These are phyloP conservation scores for Proteles cristata DNA, from an alignment of 2,113 vertebrate species.

Conservation along the genomic window DNA sequence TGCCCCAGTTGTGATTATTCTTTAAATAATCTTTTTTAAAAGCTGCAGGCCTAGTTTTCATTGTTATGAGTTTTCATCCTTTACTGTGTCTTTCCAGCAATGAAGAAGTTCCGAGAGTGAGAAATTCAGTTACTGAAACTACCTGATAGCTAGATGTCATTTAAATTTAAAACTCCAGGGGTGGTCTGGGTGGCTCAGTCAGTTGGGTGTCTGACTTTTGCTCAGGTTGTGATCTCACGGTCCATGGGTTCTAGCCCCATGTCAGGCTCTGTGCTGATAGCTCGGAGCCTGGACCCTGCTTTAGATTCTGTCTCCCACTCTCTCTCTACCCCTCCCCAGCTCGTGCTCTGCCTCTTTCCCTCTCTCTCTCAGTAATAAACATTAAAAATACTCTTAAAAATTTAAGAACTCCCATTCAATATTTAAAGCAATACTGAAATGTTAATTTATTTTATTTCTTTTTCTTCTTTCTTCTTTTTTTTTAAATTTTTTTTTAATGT, in stretches of 20 bases:
- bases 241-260: too few species aligned
- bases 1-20: background rate
- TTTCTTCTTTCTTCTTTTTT: background rate
- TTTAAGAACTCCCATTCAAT: background rate
- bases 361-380: too few species aligned
- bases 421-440: background rate
- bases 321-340: too few species aligned
- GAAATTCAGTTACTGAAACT: background rate
- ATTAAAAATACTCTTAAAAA: background rate
- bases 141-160: background rate
- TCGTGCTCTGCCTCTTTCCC: too few species aligned
- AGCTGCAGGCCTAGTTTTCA: background rate
- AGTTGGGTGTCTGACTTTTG: too few species aligned
- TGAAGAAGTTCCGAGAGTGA: background rate
- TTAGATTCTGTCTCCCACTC: too few species aligned
- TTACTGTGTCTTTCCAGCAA: background rate
- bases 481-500: too few species aligned
- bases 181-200: too few species aligned
- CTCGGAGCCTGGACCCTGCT: too few species aligned
- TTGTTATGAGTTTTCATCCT: background rate
- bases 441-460: background rate
- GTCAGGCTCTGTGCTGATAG: too few species aligned
- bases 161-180: too few species aligned
- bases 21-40: background rate
- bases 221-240: too few species aligned